Conservation (phyloP, 2,113 vertebrate species). For the Barbus barbus region DNA sequence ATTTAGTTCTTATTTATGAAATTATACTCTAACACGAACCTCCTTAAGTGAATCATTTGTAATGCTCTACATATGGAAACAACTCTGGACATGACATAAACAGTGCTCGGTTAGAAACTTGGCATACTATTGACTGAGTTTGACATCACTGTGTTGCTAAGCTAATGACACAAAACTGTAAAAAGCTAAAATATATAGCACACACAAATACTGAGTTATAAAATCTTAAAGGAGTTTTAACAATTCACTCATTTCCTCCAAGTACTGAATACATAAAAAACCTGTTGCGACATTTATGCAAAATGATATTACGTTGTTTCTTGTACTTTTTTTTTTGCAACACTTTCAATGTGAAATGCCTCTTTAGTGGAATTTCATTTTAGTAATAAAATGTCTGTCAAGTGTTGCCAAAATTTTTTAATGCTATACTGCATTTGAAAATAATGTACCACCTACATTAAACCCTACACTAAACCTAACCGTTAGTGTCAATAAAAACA, state of each 20-base stretch:
- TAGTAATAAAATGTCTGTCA: too few species aligned
- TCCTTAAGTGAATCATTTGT: neutral
- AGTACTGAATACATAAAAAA: neutral
- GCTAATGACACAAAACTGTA: neutral
- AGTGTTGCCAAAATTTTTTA: neutral
- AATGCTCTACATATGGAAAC: neutral
- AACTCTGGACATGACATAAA: neutral
- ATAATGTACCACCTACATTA: neutral
- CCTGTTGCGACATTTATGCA: neutral
- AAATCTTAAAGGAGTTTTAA: neutral
- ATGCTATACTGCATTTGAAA: neutral
- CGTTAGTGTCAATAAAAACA: neutral
- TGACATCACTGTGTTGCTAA: neutral
- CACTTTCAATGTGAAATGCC: neutral
- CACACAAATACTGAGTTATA: neutral
- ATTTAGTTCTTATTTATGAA: slow-evolving; percentile 4
- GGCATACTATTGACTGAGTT: neutral
- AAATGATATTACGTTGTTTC: neutral
- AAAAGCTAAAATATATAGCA: neutral
- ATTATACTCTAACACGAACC: neutral
- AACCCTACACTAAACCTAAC: too few species aligned
- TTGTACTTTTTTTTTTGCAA: neutral
- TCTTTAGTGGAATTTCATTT: neutral
- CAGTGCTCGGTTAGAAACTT: neutral
- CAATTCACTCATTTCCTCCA: neutral